A percentile compares a stretch with the other conserved stretches of the same genome.
Conservation (phyloP, 2,888 invertebrate genomes). For the Crematogaster levior region DNA sequence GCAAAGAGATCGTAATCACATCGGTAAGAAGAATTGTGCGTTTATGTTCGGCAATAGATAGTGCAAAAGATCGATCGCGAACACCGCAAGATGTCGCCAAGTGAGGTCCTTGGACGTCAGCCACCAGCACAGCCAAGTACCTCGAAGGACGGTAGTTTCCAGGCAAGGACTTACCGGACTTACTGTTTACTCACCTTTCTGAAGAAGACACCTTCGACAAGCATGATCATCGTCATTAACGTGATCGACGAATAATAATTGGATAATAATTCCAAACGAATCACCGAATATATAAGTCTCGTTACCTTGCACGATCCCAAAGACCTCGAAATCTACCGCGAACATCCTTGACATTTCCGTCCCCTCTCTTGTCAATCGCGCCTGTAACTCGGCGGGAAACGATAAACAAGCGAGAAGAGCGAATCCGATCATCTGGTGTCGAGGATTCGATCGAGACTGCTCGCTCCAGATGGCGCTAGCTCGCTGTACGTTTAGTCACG, state of each 20-base stretch:
- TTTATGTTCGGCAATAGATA: too few species aligned
- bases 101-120: background rate
- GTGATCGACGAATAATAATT: background rate
- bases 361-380: background rate
- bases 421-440: conserved; percentile 11
- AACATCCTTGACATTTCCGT: conserved; percentile 75
- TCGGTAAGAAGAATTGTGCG: too few species aligned
- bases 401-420: background rate
- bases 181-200: conserved; percentile 81
- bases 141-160: too few species aligned
- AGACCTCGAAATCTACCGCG: conserved; percentile 84
- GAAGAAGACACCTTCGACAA: conserved; percentile 84
- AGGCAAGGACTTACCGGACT: too few species aligned
- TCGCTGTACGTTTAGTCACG: too few species aligned
- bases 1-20: too few species aligned
- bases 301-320: conserved; percentile 82
- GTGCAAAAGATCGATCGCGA: too few species aligned
- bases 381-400: conserved; percentile 1
- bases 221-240: conserved; percentile 11
- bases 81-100: conserved; percentile 23
- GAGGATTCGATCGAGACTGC: background rate
- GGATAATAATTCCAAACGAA: background rate
- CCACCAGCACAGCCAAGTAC: too few species aligned
- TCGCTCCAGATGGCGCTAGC: conserved; percentile 21
- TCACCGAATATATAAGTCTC: background rate